These are phyloP conservation scores for Chunga burmeisteri DNA, from an alignment of 2,113 vertebrate species.

Conservation along the genomic window DNA sequence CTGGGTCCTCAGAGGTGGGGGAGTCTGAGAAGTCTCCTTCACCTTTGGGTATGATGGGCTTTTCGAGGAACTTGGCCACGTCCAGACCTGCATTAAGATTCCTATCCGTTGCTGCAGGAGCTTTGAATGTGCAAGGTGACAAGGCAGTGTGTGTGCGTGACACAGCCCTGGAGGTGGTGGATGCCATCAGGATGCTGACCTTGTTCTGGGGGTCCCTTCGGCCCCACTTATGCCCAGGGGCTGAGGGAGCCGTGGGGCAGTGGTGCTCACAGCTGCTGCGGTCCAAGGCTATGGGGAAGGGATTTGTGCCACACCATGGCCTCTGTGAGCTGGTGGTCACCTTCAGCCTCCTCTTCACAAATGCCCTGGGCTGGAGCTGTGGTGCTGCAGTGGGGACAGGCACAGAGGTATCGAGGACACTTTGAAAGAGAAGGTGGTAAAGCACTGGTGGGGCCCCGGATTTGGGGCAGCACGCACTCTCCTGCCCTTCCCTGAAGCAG, in stretches of 20 bases:
- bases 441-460: background rate
- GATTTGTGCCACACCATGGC: background rate
- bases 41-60: background rate
- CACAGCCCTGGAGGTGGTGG: background rate
- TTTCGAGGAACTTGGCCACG: background rate
- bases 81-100: too few species aligned
- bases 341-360: too few species aligned
- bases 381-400: background rate
- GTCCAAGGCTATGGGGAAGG: background rate
- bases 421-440: background rate
- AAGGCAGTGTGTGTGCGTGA: background rate
- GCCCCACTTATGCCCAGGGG: background rate
- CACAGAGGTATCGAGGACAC: too few species aligned
- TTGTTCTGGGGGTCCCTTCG: background rate
- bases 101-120: background rate
- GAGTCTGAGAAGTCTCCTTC: background rate
- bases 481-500: background rate
- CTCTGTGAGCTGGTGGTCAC: background rate
- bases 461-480: background rate
- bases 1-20: background rate
- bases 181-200: background rate
- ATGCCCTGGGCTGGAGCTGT: background rate
- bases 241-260: background rate
- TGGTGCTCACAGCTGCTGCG: background rate
- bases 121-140: background rate